These are phyloP conservation scores for Paelopatides confundens DNA, from an alignment of 53 echinoderm and acorn worm genomes.

Conservation along the genomic window DNA sequence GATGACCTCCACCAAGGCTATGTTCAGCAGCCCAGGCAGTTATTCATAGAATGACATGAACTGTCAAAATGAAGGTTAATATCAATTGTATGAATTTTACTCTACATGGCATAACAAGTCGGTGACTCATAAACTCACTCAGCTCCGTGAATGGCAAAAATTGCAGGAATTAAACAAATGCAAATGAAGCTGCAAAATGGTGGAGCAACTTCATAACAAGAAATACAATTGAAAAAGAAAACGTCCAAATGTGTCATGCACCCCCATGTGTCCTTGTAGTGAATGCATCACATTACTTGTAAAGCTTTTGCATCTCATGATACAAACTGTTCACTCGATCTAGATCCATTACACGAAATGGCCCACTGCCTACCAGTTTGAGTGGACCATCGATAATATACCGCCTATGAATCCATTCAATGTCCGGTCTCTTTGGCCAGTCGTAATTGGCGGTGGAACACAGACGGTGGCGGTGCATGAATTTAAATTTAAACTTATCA, in stretches of 20 bases:
- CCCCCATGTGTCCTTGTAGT: constrained; percentile 9
- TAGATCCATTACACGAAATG: too few species aligned
- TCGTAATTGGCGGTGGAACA: constrained; percentile 7
- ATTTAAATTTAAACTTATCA: constrained; percentile 19
- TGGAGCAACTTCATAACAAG: neutral
- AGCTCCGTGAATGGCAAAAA: neutral
- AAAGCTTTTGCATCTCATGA: neutral
- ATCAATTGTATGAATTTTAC: constrained; percentile 15
- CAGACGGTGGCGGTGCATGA: constrained; percentile 10
- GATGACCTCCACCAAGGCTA: neutral
- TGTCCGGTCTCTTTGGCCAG: constrained; percentile 32
- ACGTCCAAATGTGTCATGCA: constrained; percentile 5
- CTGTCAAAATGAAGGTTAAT: constrained; percentile 15
- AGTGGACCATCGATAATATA: constrained; percentile 35
- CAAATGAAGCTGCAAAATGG: neutral
- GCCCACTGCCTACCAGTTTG: neutral
- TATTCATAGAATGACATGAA: constrained; percentile 23
- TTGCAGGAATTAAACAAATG: too few species aligned
- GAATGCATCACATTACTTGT: constrained; percentile 1
- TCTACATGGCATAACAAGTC: constrained; percentile 25
- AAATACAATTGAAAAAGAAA: neutral
- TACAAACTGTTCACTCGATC: neutral
- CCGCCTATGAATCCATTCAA: constrained; percentile 27
- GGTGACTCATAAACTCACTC: constrained; percentile 10
- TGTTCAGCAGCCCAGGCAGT: constrained; percentile 20